Base-by-base conservation (phyloP, 2,888 invertebrate genomes). In the Eledona agricola region DNA sequence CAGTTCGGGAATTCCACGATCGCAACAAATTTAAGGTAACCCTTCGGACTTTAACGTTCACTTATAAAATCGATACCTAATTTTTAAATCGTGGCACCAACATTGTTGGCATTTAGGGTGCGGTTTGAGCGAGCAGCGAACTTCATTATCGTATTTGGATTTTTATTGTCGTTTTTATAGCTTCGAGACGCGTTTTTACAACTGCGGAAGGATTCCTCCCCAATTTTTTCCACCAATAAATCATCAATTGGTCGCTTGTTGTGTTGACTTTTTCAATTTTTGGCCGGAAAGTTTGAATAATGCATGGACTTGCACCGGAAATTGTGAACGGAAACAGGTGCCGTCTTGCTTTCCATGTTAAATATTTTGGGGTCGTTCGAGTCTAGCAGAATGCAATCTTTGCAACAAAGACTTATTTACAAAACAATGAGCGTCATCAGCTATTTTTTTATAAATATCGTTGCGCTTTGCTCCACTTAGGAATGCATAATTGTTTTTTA, bases 281-380 rank as follows among this genome's bases (percentile, higher is more conserved):
- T 7, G 2, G 9, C 25, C 25, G 25, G 2, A 25, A 34, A 2
- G 11, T 12, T 9, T 10, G 7, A 15, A 12, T 13, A 7, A 7
- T 25, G 15, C 23, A 29, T 20, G 16, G n/a, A 6, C 13, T 43
- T 22, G 31, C 38, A 13, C 51, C 51, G 51, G 51, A 51, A 35
- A 43, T 34, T 26, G 15, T 28, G 2, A 28, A 32, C 42, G 51
- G 51, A 51, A 51, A 51, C 51, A 51, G 51, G 51, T 51, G 51
- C 15, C 40, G 35, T 25, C 40, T 28, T 16, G 31, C 34, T 11
- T 42, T 34, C 16, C 42, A 51, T 51, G 43, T 28, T 43, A 51
- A 43, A 16, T 26, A 25, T 26, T 46, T 23, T 15, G 22, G n/a
- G 22, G 20, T 46, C 34, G 26, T 9, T 22, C 34, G 35, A 9